Evolutionary conservation across 2,113 vertebrate species (phyloP).

Genomic region (Varanus komodoensis): DNA sequence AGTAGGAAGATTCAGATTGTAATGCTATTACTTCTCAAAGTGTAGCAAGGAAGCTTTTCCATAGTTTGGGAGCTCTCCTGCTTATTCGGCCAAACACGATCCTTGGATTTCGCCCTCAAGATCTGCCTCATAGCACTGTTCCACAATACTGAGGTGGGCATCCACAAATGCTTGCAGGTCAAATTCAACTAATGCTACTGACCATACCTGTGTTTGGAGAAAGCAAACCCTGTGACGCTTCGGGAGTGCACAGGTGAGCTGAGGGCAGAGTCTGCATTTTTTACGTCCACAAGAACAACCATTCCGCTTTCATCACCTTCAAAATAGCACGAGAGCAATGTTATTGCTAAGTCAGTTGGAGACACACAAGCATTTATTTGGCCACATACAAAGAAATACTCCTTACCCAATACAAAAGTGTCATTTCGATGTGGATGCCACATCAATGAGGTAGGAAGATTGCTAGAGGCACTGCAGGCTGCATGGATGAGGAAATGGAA

Average conservation of each 20-base stretch:
- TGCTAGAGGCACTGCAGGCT: conserved; percentile 81
- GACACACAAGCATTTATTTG: not conserved
- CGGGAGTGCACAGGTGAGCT: conserved; percentile 81
- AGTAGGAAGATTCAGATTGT: not conserved
- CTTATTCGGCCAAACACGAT: not conserved
- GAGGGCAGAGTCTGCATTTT: conserved; percentile 74
- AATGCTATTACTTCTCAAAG: not conserved
- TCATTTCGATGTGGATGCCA: conserved; percentile 93
- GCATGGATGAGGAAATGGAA: conserved; percentile 18
- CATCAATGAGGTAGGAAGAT: conserved; percentile 84
- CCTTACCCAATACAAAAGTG: conserved; percentile 89
- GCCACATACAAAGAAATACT: not conserved
- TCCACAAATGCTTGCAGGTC: not conserved
- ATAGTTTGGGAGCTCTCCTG: not conserved
- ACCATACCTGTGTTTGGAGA: conserved; percentile 89
- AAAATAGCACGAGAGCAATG: not conserved
- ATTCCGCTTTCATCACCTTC: conserved; percentile 90
- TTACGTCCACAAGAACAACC: conserved; percentile 86
- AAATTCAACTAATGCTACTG: rapidly evolving
- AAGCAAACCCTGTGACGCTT: conserved; percentile 83
- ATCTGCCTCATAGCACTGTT: not conserved
- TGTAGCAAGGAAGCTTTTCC: not conserved
- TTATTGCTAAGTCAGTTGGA: not conserved
- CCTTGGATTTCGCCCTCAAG: not conserved
- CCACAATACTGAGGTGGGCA: not conserved